Conservation (phyloP, 2,113 vertebrate species). For the Phodopus roborovskii region DNA sequence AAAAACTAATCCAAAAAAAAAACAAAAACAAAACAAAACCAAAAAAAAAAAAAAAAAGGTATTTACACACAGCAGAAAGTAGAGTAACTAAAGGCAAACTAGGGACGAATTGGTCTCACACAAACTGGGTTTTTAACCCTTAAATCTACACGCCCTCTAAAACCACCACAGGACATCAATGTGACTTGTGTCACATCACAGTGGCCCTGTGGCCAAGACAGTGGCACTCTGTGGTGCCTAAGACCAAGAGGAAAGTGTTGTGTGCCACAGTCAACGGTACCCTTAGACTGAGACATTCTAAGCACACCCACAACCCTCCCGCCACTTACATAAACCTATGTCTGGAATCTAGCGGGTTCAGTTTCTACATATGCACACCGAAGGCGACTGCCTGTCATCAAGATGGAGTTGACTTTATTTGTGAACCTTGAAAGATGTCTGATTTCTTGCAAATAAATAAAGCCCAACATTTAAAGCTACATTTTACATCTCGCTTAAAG, state of each 20-base stretch:
- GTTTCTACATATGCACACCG: neutral
- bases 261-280: accelerated
- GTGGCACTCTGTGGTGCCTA: neutral
- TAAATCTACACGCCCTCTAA: neutral
- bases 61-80: neutral
- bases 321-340: neutral
- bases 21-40: too few relatives aligned
- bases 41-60: too few relatives aligned
- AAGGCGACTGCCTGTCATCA: neutral
- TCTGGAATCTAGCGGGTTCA: neutral
- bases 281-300: neutral
- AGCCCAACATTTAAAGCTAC: neutral
- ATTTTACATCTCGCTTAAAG: slow-evolving; percentile 38
- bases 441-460: slow-evolving; percentile 44
- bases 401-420: neutral
- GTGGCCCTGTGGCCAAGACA: too few relatives aligned
- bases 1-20: neutral
- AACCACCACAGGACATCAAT: neutral
- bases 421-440: neutral
- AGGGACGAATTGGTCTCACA: neutral
- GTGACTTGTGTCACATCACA: too few relatives aligned
- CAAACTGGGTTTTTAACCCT: neutral
- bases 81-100: neutral
- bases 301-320: neutral
- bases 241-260: neutral